A percentile compares a stretch with the other conserved stretches of the same genome.
phyloP scores from a whole-genome alignment of 1,140 invertebrate species.

The Rhyzopertha dominica region DNA sequence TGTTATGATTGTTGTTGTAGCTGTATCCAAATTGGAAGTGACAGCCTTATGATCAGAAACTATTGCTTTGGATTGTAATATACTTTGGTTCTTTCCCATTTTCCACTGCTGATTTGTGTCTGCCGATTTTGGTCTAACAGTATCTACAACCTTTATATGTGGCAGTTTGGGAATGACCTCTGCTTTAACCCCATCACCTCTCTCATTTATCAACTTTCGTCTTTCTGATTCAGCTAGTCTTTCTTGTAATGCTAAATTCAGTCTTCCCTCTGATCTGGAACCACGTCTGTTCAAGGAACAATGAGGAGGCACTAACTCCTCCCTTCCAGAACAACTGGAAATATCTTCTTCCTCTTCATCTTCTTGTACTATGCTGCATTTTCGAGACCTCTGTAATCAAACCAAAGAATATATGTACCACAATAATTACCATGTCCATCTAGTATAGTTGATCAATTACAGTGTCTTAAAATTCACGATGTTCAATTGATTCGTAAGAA shows the following conservation, averaged over 20 bases:
- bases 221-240: constrained; percentile 43
- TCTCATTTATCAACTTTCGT: constrained; percentile 26
- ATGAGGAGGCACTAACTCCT: constrained; percentile 47
- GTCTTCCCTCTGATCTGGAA: constrained; percentile 57
- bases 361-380: constrained; percentile 84
- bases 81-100: constrained; percentile 15
- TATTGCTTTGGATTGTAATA: constrained; percentile 6
- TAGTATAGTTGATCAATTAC: too few relatives aligned
- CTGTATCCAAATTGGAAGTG: constrained; percentile 16
- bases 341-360: constrained; percentile 72
- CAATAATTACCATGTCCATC: too few relatives aligned
- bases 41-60: constrained; percentile 23
- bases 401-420: too few relatives aligned
- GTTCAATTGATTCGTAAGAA: too few relatives aligned
- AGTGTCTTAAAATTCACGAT: too few relatives aligned
- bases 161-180: constrained; percentile 9
- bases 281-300: constrained; percentile 52
- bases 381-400: constrained; percentile 58
- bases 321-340: constrained; percentile 51
- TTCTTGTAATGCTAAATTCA: constrained; percentile 54
- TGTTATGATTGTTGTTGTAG: constrained; percentile 49
- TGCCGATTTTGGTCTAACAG: too few relatives aligned
- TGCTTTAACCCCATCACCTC: not conserved
- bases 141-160: constrained; percentile 4
- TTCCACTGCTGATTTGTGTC: constrained; percentile 13